phyloP scores from a whole-genome alignment of 2,888 invertebrate genomes.

The Abrostola tripartita region DNA sequence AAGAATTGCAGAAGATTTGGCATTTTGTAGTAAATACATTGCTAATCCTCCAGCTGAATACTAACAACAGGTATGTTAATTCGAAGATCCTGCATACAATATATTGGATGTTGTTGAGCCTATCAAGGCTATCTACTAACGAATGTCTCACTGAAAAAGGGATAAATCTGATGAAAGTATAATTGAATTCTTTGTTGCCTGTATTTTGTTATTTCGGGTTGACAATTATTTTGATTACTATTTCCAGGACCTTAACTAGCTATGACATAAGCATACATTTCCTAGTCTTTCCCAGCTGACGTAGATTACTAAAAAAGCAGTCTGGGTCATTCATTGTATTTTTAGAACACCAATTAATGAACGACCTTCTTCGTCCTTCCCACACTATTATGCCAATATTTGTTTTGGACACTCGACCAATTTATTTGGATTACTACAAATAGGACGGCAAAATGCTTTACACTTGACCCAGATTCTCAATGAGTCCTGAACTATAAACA shows the following conservation, averaged over 20 bases:
- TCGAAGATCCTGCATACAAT: constrained; percentile 5
- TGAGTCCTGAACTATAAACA: constrained; percentile 36
- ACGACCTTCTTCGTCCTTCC: neutral
- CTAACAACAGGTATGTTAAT: constrained; percentile 23
- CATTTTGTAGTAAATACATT: constrained; percentile 37
- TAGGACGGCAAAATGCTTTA: constrained; percentile 28
- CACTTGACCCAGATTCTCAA: constrained; percentile 37
- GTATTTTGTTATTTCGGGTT: too few species aligned
- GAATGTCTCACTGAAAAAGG: too few species aligned
- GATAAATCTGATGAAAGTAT: too few species aligned
- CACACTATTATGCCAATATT: constrained; percentile 25
- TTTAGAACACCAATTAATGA: neutral
- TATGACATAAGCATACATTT: neutral
- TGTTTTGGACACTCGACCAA: constrained; percentile 19
- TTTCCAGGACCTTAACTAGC: too few species aligned
- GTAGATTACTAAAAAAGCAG: neutral
- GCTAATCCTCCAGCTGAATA: constrained; percentile 19
- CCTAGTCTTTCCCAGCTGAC: neutral
- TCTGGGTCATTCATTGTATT: constrained; percentile 2
- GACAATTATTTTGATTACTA: too few species aligned
- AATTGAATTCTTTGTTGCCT: too few species aligned
- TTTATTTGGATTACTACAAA: constrained; percentile 30
- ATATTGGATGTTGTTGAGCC: constrained; percentile 4
- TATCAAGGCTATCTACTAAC: too few species aligned
- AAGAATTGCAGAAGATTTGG: constrained; percentile 14